These are phyloP conservation scores for Epirrhoe tristata DNA, from an alignment of 2,888 invertebrate genomes.

Conservation along the genomic window DNA sequence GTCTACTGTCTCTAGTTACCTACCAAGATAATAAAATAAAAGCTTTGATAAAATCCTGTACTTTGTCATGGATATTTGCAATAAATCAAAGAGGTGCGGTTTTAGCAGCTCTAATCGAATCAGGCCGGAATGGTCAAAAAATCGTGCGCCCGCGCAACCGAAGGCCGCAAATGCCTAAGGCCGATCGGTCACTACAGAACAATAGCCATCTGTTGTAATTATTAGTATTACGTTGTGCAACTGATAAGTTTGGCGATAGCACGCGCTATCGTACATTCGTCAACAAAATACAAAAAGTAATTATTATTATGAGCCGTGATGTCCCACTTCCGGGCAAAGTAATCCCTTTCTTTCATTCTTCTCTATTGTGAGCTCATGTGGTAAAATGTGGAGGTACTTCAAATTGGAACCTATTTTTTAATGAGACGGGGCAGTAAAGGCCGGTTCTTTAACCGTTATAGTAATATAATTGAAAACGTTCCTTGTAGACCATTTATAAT, in stretches of 20 bases:
- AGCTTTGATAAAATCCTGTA: not conserved
- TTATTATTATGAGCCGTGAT: too few relatives aligned
- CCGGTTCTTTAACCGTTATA: too few relatives aligned
- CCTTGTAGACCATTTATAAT: too few relatives aligned
- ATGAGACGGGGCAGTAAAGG: too few relatives aligned
- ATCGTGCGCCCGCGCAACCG: constrained; percentile 75
- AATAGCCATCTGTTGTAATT: constrained; percentile 84
- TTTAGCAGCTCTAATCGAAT: constrained; percentile 55
- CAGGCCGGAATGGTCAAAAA: constrained; percentile 71
- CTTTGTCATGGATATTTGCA: not conserved
- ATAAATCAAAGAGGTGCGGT: constrained; percentile 25
- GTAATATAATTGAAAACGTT: too few relatives aligned
- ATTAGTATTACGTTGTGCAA: constrained; percentile 77
- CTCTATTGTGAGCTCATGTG: too few relatives aligned
- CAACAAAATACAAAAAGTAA: not conserved
- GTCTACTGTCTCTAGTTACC: not conserved
- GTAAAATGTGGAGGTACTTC: too few relatives aligned
- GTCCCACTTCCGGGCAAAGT: too few relatives aligned
- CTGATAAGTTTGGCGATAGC: constrained; percentile 66
- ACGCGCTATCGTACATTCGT: constrained; percentile 58
- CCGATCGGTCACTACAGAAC: constrained; percentile 79
- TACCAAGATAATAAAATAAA: not conserved
- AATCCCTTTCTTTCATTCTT: too few relatives aligned
- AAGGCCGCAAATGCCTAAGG: constrained; percentile 75
- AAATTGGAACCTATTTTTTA: too few relatives aligned